Base-by-base conservation (phyloP, 2,888 invertebrate species). In the Malacosoma neustria region DNA sequence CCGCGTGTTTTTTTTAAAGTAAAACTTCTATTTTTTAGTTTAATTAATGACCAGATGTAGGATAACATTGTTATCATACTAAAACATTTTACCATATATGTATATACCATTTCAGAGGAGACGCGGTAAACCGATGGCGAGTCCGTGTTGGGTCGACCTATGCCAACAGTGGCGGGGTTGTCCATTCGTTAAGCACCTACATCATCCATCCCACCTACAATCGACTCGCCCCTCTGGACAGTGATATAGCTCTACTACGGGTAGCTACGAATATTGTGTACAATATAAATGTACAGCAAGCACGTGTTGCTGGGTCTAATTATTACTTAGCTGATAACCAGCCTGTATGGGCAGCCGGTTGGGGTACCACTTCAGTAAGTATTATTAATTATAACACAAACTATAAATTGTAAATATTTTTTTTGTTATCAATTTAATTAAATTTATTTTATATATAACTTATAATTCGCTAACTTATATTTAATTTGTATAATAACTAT, bases 271-370 rank as follows among this genome's bases (percentile, higher is more conserved):
- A 33, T 3, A 62, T 81, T 3, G 36, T n/a, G 1, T 61, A 52
- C 36, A 52, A 39, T 33, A 45, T 39, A 33, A 45, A 45, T 1
- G 62, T 67, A 0, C 49, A 43, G 0, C 35, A 64, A 1, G 60
- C 32, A 3, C 15, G 31, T 2, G 62, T 82, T 12, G 60, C 65
- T 13, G 57, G 69, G 1, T 14, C 62, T 4, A 61, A 52, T 30
- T 63, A 63, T 39, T 54, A 61, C 32, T 46, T 72, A 3, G 56
- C 45, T 2, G 68, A 62, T 13, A 62, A 72, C 38, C 57, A 58
- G 30, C 46, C 48, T 3, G 71, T 75, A 1, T 64, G 71, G 56
- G 71, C 79, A 11, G 58, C 66, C 29, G 87, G 86, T 42, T 85
- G 80, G 81, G 80, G 82, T n/a, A 37, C 41, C 0, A 65, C 51